Conservation (phyloP, 1,140 invertebrate genomes). For the Pseudomyrmex pallidus region DNA sequence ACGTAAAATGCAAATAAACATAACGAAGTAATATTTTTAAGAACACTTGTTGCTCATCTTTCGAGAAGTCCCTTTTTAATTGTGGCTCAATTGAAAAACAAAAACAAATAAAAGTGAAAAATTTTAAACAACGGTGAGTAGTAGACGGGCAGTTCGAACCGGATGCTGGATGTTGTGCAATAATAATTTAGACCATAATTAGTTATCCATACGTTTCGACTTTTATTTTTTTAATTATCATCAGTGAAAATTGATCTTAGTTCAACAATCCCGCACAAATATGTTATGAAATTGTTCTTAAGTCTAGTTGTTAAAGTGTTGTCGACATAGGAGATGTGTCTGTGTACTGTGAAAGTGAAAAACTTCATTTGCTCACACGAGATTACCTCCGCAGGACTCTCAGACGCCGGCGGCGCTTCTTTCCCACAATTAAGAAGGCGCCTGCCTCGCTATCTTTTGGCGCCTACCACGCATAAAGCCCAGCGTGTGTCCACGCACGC, state of each 20-base stretch:
- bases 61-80: constrained; percentile 25
- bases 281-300: no score
- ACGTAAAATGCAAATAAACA: no score
- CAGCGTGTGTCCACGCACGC: constrained; percentile 61
- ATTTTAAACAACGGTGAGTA: no score
- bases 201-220: no score
- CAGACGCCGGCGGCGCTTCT: constrained; percentile 71
- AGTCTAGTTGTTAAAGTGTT: no score
- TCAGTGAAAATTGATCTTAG: no score
- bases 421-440: constrained; percentile 84
- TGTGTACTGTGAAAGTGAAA: constrained; percentile 31
- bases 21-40: background rate
- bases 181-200: no score
- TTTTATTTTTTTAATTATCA: no score
- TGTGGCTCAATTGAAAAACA: background rate
- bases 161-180: no score
- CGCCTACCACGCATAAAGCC: constrained; percentile 74
- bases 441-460: constrained; percentile 81
- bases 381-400: background rate
- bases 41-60: background rate
- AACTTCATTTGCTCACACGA: constrained; percentile 27
- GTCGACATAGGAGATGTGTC: no score
- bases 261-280: no score
- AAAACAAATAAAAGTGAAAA: constrained; percentile 10
- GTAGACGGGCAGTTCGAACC: no score